Conservation (phyloP, 2,113 vertebrate genomes). For the Odocoileus hemionus region DNA sequence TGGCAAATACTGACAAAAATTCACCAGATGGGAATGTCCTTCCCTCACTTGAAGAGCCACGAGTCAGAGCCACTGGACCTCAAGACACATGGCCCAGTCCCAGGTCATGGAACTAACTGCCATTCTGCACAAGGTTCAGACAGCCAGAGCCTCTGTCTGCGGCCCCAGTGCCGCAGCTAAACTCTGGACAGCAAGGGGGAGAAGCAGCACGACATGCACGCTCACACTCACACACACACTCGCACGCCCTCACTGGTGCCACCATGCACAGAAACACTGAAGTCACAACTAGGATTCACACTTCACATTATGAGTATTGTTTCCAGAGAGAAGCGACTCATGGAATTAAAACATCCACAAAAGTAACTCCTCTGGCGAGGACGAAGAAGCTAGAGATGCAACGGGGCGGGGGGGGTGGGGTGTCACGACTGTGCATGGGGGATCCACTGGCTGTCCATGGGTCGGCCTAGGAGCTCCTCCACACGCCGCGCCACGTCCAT, state of each 20-base stretch:
- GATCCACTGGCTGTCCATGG: constrained; percentile 96
- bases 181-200: constrained; percentile 35
- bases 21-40: not conserved
- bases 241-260: constrained; percentile 30
- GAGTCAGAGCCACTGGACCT: not conserved
- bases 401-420: not conserved
- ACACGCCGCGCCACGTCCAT: constrained; percentile 97
- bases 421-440: constrained; percentile 93
- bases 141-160: not conserved
- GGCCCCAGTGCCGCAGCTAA: not conserved
- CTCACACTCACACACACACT: not conserved
- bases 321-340: constrained; percentile 74
- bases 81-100: not conserved
- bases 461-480: constrained; percentile 95
- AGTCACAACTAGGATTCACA: constrained; percentile 77
- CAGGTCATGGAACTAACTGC: not conserved
- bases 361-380: constrained; percentile 61
- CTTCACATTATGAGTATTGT: constrained; percentile 86
- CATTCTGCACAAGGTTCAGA: constrained; percentile 33
- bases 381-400: not conserved
- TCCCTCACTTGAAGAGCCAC: not conserved
- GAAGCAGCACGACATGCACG: constrained; percentile 57
- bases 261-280: constrained; percentile 76
- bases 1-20: not conserved
- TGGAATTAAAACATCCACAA: constrained; percentile 81